Evolutionary conservation across 1,140 invertebrate species (phyloP).

Genomic region (Armadillidium nasatum): DNA sequence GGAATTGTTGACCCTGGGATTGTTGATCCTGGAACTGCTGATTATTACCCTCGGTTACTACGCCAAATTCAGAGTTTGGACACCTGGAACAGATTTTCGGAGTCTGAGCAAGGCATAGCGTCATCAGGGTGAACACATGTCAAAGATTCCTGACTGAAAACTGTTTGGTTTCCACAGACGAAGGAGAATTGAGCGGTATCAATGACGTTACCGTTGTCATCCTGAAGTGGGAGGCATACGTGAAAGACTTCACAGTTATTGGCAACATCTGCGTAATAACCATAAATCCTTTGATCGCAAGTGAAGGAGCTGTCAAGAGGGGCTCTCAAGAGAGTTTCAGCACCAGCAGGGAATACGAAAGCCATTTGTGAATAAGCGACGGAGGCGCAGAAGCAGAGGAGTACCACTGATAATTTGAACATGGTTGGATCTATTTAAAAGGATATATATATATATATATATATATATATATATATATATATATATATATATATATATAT

Average conservation of each 20-base stretch:
- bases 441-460: neutral
- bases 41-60: neutral
- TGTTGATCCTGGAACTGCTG: too few relatives aligned
- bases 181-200: slow-evolving; percentile 69
- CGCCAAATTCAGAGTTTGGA: slow-evolving; percentile 34
- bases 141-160: slow-evolving; percentile 73
- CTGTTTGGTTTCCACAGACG: slow-evolving; percentile 75
- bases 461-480: slow-evolving; percentile 19
- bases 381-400: neutral
- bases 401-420: neutral
- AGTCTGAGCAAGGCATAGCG: slow-evolving; percentile 46
- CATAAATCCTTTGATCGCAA: slow-evolving; percentile 46
- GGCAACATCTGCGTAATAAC: slow-evolving; percentile 75
- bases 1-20: too few relatives aligned
- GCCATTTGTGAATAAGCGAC: slow-evolving; percentile 17
- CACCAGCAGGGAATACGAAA: slow-evolving; percentile 20
- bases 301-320: neutral
- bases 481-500: slow-evolving; percentile 18
- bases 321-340: neutral
- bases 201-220: slow-evolving; percentile 56
- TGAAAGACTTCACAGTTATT: slow-evolving; percentile 83
- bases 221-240: slow-evolving; percentile 62
- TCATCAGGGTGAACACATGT: slow-evolving; percentile 47
- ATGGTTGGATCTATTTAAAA: neutral
- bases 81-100: slow-evolving; percentile 40